A percentile compares a stretch with the other conserved stretches of the same genome.
These are phyloP conservation scores for Panthera tigris DNA, from an alignment of 2,113 vertebrate species.

Conservation along the genomic window DNA sequence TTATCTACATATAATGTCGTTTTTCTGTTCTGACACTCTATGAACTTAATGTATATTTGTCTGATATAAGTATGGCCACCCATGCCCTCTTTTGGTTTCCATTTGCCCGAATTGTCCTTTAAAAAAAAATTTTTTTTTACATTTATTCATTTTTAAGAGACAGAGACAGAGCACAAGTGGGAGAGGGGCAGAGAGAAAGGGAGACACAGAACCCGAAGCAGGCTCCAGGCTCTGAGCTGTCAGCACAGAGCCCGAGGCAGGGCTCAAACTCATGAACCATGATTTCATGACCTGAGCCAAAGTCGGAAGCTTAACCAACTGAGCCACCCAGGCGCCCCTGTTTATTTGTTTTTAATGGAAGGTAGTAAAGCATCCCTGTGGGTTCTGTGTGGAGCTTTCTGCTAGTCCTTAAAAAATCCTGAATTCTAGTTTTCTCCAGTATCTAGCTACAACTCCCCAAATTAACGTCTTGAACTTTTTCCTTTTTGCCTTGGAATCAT, in stretches of 20 bases:
- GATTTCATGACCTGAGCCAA: no score
- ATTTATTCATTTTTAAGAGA: no score
- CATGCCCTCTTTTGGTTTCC: not conserved
- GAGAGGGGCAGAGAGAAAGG: no score
- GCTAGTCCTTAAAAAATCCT: not conserved
- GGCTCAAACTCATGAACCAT: no score
- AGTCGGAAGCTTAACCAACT: no score
- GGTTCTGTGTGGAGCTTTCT: not conserved
- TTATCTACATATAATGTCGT: no score
- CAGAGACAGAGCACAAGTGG: no score
- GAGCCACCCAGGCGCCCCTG: no score
- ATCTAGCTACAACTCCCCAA: not conserved
- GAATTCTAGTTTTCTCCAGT: not conserved
- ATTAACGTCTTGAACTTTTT: not conserved
- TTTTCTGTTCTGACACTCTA: not conserved
- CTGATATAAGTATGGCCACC: not conserved
- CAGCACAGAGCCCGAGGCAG: no score
- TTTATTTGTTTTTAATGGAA: not conserved
- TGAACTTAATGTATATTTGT: not conserved
- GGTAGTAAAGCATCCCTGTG: not conserved
- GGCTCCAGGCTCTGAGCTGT: no score
- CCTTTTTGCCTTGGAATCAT: not conserved
- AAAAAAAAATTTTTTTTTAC: no score
- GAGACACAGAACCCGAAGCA: no score
- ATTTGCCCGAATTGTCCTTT: not conserved